These are phyloP conservation scores for Strix aluco DNA, from an alignment of 2,113 vertebrate genomes.

Conservation along the genomic window DNA sequence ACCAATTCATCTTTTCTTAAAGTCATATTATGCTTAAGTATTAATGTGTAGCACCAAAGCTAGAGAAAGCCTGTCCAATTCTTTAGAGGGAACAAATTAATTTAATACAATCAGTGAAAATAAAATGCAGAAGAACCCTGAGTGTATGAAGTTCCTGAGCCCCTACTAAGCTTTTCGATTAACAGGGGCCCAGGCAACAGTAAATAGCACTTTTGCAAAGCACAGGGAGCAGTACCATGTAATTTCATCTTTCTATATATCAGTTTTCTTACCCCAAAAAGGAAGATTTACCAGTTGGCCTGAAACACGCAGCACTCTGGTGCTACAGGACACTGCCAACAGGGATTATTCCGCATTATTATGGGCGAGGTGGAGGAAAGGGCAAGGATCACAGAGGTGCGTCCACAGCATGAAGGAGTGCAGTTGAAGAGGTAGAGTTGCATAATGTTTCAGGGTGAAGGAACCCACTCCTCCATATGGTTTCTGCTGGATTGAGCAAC, in stretches of 20 bases:
- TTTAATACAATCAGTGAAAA: background rate
- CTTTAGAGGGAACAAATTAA: conserved; percentile 1
- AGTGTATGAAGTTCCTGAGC: background rate
- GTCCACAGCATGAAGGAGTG: background rate
- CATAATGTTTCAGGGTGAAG: background rate
- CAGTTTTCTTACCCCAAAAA: background rate
- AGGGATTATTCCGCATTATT: background rate
- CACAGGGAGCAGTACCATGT: background rate
- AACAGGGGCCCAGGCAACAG: background rate
- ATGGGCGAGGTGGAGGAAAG: background rate
- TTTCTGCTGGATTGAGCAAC: background rate
- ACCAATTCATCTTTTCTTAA: conserved; percentile 34
- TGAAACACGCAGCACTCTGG: background rate
- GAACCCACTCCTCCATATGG: background rate
- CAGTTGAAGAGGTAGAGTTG: background rate
- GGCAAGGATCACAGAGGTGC: background rate
- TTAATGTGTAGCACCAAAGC: background rate
- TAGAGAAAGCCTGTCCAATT: background rate
- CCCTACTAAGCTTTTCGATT: background rate
- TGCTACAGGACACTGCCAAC: background rate
- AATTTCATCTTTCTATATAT: background rate
- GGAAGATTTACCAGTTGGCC: background rate
- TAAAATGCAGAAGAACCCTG: background rate
- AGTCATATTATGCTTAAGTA: background rate
- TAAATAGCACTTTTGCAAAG: background rate